Conservation (phyloP, 1,140 invertebrate species). For the Euschistus heros region DNA sequence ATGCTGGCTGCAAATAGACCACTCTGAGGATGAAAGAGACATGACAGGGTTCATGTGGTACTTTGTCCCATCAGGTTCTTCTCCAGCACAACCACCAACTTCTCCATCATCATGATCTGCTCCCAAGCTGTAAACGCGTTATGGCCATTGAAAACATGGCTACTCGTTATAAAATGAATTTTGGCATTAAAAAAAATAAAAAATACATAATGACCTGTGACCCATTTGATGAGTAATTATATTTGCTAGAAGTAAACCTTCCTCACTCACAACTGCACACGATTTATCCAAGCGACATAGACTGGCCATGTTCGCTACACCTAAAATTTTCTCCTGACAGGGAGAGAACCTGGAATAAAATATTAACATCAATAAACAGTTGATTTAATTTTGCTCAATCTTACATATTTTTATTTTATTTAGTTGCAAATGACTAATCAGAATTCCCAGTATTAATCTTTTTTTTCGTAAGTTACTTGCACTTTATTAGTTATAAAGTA, state of each 20-base stretch:
- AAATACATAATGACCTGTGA: slow-evolving; percentile 47
- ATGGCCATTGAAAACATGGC: background rate
- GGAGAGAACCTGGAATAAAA: slow-evolving; percentile 12
- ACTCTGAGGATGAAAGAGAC: slow-evolving; percentile 44
- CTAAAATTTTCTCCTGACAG: slow-evolving; percentile 43
- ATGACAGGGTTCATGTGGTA: slow-evolving; percentile 53
- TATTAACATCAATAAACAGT: background rate
- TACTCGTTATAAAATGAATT: background rate
- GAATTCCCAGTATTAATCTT: too few species aligned
- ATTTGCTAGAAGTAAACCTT: slow-evolving; percentile 50
- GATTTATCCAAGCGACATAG: slow-evolving; percentile 50
- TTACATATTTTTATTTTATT: background rate
- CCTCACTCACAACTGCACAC: slow-evolving; percentile 58
- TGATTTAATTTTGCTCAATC: background rate
- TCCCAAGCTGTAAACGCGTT: slow-evolving; percentile 47
- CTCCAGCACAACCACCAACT: slow-evolving; percentile 35
- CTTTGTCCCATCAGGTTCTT: slow-evolving; percentile 32
- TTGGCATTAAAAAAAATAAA: background rate
- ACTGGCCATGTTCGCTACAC: slow-evolving; percentile 51
- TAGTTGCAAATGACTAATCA: slow-evolving; percentile 17
- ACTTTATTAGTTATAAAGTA: too few species aligned
- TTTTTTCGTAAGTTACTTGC: too few species aligned
- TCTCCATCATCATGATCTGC: slow-evolving; percentile 47
- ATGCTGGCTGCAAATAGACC: slow-evolving; percentile 53
- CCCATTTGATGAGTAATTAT: slow-evolving; percentile 62